Evolutionary conservation across 2,888 invertebrate species (phyloP), one percentile per base, ranked within the genome.

Genomic region (Volucella bombylans): DNA sequence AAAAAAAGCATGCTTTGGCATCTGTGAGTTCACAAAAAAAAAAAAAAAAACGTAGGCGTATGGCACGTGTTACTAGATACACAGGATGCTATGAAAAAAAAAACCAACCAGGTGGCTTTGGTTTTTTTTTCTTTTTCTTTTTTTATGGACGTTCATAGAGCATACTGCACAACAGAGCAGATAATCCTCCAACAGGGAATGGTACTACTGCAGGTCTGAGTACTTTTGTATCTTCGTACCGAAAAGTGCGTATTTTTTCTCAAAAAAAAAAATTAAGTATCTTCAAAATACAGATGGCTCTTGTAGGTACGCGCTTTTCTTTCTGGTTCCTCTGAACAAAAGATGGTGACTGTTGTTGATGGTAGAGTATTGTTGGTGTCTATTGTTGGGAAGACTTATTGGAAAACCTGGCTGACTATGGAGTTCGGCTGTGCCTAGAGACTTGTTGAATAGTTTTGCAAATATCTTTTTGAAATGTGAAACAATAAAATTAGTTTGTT

Each of bases 31-130:
- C 38, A 52, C 52, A n/a, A 10, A 9, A 68, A 69, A 68, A 71
- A 71, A 43, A 59, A 23, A 59, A 50, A 43, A 62, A 43, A 74
- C 57, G 76, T 85, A 81, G 85, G 72, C 61, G 85, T 81, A 72
- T 74, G 85, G 68, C 85, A 85, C 85, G 85, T 85, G 85, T 77
- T 72, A 55, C 49, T 11, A 49, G 43, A 67, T 39, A 62, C 85
- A 85, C 85, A 85, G 85, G 85, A 85, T 85, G 85, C 80, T 80
- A 76, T 68, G 50, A 62, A 67, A 82, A 82, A 82, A 71, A 79
- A 77, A 52, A 23, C 52, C 31, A 31, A 62, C 85, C 80, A 81
- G 85, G 80, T 76, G 85, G 81, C 67, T 74, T 67, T 47, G n/a
- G 12, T 49, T 81, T 52, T 72, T 74, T 15, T 52, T 23, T 52